phyloP scores from a whole-genome alignment of 1,140 invertebrate genomes.

The Calycopis cecrops region DNA sequence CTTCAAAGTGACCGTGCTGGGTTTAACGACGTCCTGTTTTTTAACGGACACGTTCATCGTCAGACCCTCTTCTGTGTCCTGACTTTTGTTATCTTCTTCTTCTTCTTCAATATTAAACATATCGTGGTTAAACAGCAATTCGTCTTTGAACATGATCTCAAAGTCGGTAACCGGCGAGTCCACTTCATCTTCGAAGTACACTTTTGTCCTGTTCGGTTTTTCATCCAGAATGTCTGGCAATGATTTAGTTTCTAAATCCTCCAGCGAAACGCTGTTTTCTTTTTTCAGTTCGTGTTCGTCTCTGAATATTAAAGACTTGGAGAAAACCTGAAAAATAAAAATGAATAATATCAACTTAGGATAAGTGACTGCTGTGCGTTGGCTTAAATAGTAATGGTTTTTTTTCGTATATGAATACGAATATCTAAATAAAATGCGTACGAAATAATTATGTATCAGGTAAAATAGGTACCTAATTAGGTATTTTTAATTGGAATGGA shows the following conservation, averaged over 20 bases:
- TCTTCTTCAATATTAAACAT: conserved; percentile 74
- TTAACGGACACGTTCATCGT: conserved; percentile 58
- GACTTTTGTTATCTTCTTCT: conserved; percentile 57
- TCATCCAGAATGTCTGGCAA: conserved; percentile 59
- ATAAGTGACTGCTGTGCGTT: neutral
- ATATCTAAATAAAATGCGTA: too few species aligned
- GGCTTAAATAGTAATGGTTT: too few species aligned
- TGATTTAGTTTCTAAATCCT: conserved; percentile 62
- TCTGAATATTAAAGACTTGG: conserved; percentile 72
- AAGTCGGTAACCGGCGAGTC: conserved; percentile 70
- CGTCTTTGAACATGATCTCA: conserved; percentile 75
- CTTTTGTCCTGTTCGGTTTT: conserved; percentile 62
- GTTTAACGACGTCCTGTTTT: conserved; percentile 63
- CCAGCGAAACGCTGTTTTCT: conserved; percentile 44
- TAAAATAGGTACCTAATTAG: too few species aligned
- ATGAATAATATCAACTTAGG: neutral
- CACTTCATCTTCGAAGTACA: conserved; percentile 67
- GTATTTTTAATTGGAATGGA: too few species aligned
- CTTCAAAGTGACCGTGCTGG: conserved; percentile 61
- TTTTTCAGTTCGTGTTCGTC: conserved; percentile 65
- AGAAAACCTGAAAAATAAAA: conserved; percentile 59
- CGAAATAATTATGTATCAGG: too few species aligned
- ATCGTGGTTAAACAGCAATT: conserved; percentile 52
- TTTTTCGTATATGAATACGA: too few species aligned
- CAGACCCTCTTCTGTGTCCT: conserved; percentile 61